These are phyloP conservation scores for Sarcophaga peregrina DNA, from an alignment of 1,140 invertebrate species.

Conservation along the genomic window DNA sequence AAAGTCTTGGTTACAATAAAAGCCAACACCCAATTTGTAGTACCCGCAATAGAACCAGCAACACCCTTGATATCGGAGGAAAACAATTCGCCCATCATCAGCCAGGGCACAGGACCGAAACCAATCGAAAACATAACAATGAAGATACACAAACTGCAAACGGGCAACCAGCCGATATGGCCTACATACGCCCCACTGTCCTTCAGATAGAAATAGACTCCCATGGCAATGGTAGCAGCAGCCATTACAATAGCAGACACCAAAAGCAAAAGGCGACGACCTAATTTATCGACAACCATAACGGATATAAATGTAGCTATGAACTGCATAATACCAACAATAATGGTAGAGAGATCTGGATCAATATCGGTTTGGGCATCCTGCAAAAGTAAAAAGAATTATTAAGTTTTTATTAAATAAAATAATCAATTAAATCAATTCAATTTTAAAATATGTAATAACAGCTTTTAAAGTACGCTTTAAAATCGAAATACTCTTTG, in stretches of 20 bases:
- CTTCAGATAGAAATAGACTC: conserved; percentile 75
- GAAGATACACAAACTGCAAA: conserved; percentile 79
- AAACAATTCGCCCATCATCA: conserved; percentile 82
- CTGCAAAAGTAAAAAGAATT: conserved; percentile 46
- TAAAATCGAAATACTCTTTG: too few species aligned
- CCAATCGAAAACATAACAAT: conserved; percentile 83
- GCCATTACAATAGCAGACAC: conserved; percentile 74
- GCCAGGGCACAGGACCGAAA: conserved; percentile 83
- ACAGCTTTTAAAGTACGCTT: too few species aligned
- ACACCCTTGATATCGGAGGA: conserved; percentile 81
- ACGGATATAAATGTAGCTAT: conserved; percentile 76
- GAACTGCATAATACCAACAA: conserved; percentile 84
- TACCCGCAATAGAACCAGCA: conserved; percentile 77
- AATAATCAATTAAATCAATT: too few species aligned
- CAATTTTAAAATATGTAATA: too few species aligned
- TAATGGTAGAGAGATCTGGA: conserved; percentile 73
- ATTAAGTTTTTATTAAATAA: neutral
- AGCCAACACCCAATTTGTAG: conserved; percentile 82
- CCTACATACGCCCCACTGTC: conserved; percentile 66
- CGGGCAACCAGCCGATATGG: conserved; percentile 76
- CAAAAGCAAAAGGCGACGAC: conserved; percentile 78
- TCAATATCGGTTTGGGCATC: conserved; percentile 72
- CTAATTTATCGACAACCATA: conserved; percentile 81
- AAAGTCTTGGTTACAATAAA: conserved; percentile 87
- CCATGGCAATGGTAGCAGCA: conserved; percentile 71